A percentile compares a stretch with the other conserved stretches of the same genome.
These are phyloP conservation scores for Machimus rusticus DNA, from an alignment of 2,888 invertebrate species.

Conservation along the genomic window DNA sequence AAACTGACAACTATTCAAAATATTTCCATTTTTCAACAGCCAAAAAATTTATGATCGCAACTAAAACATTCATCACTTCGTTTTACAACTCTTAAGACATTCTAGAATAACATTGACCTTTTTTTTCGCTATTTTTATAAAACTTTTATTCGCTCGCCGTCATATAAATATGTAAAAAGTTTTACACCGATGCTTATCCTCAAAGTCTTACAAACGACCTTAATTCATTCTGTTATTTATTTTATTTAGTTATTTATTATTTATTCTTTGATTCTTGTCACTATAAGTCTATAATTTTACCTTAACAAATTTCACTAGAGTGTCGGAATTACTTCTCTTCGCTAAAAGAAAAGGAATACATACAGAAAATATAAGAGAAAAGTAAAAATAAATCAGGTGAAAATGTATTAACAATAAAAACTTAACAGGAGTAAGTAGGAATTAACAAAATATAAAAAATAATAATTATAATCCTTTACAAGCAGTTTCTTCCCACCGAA, in stretches of 20 bases:
- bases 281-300: neutral
- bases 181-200: conserved; percentile 23
- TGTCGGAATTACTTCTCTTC: conserved; percentile 27
- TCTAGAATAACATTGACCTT: conserved; percentile 6
- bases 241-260: neutral
- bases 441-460: neutral
- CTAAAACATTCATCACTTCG: neutral
- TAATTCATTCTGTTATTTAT: neutral
- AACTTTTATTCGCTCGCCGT: neutral
- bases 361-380: neutral
- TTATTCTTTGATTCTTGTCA: neutral
- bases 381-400: neutral
- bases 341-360: conserved; percentile 22
- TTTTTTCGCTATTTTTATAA: neutral
- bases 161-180: conserved; percentile 37
- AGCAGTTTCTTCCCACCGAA: neutral
- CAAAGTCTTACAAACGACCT: conserved; percentile 5
- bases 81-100: neutral
- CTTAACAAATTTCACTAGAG: conserved; percentile 35
- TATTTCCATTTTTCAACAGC: neutral
- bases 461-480: neutral
- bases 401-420: neutral
- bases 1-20: neutral
- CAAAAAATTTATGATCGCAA: neutral
- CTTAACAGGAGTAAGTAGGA: conserved; percentile 8